These are phyloP conservation scores for Chelonia mydas DNA, from an alignment of 2,797 vertebrate species.

Conservation along the genomic window DNA sequence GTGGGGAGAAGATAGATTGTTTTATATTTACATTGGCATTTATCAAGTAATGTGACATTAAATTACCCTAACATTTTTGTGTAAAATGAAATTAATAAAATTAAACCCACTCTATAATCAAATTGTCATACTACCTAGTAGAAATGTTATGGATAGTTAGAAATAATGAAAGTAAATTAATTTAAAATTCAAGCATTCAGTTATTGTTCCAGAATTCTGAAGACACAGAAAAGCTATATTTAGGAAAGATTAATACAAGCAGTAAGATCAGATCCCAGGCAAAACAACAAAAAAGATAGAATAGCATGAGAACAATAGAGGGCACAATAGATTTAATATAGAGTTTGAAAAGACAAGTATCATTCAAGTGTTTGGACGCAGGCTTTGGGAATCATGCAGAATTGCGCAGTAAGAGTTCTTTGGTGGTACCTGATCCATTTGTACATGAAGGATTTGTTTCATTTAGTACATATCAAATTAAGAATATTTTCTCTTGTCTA, in stretches of 20 bases:
- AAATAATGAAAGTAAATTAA: accelerated
- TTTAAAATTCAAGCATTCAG: background rate
- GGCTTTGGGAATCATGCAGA: conserved; percentile 3
- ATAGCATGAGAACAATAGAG: background rate
- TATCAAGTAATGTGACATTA: background rate
- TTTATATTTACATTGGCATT: background rate
- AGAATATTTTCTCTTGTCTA: background rate
- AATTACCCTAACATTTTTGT: background rate
- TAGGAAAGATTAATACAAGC: background rate
- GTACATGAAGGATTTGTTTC: background rate
- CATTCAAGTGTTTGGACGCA: background rate
- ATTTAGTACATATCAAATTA: background rate
- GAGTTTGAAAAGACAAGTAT: background rate
- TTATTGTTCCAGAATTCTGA: background rate
- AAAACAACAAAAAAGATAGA: background rate
- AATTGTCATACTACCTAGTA: background rate
- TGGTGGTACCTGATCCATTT: background rate
- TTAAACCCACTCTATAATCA: background rate
- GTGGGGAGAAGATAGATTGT: no score
- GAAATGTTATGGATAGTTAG: background rate
- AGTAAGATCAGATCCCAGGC: background rate
- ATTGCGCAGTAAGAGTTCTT: background rate
- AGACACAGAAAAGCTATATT: background rate
- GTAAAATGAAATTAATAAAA: background rate
- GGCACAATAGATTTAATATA: background rate